Evolutionary conservation across 1,140 invertebrate species (phyloP).

Genomic region (Glossosoma conforme): DNA sequence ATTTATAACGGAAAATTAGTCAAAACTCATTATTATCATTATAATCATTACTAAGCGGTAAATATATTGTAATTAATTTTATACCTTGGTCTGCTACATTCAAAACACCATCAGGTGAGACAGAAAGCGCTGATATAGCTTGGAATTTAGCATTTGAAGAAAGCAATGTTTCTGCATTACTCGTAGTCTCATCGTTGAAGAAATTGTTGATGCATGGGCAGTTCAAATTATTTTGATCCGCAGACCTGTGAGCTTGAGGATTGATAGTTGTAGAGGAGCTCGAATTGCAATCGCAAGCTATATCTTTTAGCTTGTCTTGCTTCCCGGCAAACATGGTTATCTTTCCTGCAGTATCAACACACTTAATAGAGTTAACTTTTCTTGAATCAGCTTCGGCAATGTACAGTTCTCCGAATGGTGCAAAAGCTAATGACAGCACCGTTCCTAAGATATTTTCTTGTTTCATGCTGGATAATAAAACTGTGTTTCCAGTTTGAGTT

Average conservation of each 20-base stretch:
- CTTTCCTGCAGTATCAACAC: slow-evolving; percentile 75
- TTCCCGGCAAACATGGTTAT: slow-evolving; percentile 80
- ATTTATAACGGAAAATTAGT: slow-evolving; percentile 4
- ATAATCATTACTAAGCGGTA: too few relatives aligned
- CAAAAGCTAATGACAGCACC: slow-evolving; percentile 81
- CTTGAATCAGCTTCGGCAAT: slow-evolving; percentile 90
- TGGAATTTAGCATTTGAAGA: slow-evolving; percentile 88
- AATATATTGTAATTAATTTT: slow-evolving; percentile 12
- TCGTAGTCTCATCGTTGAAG: slow-evolving; percentile 60
- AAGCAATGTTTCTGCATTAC: slow-evolving; percentile 74
- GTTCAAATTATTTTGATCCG: slow-evolving; percentile 45
- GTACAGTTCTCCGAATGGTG: slow-evolving; percentile 87
- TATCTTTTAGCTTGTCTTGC: slow-evolving; percentile 55
- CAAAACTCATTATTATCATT: neutral
- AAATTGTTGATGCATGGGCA: slow-evolving; percentile 53
- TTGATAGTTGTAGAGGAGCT: slow-evolving; percentile 51
- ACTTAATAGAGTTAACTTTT: slow-evolving; percentile 81
- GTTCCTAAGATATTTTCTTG: slow-evolving; percentile 63
- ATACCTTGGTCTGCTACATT: slow-evolving; percentile 90
- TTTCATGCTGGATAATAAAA: too few relatives aligned
- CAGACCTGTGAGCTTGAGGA: slow-evolving; percentile 38
- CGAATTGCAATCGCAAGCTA: slow-evolving; percentile 55
- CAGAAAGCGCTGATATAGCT: slow-evolving; percentile 86
- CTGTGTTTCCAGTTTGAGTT: slow-evolving; percentile 35
- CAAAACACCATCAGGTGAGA: slow-evolving; percentile 88